phyloP scores from a whole-genome alignment of 2,888 invertebrate species.

The Orchestes rusci region DNA sequence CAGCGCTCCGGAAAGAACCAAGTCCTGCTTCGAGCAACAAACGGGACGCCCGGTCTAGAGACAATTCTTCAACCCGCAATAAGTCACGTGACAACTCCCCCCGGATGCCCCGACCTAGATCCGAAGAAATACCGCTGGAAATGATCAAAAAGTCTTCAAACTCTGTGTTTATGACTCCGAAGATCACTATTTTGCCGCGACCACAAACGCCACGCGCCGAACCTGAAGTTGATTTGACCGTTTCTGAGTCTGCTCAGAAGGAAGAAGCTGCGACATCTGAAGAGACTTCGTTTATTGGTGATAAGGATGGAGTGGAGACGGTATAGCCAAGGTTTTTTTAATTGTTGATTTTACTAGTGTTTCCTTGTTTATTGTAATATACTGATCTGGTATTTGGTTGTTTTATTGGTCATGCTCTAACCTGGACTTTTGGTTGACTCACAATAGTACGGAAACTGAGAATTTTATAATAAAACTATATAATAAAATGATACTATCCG shows the following conservation, averaged over 20 bases:
- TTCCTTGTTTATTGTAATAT: too few species aligned
- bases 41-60: conserved; percentile 26
- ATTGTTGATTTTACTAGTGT: too few species aligned
- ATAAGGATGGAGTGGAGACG: conserved; percentile 47
- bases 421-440: too few species aligned
- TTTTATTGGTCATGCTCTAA: too few species aligned
- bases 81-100: conserved; percentile 68
- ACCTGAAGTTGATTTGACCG: too few species aligned
- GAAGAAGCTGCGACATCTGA: conserved; percentile 47
- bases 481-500: too few species aligned
- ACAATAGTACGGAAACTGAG: too few species aligned
- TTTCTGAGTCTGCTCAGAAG: too few species aligned
- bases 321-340: conserved; percentile 39
- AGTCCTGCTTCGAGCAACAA: conserved; percentile 19
- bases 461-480: too few species aligned
- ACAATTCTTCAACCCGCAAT: conserved; percentile 30
- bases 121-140: conserved; percentile 75
- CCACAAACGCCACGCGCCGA: conserved; percentile 21
- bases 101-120: conserved; percentile 62
- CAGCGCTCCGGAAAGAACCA: conserved; percentile 26
- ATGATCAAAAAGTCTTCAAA: conserved; percentile 59
- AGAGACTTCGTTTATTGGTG: conserved; percentile 73
- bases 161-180: conserved; percentile 43
- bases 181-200: conserved; percentile 43
- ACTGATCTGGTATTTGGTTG: too few species aligned